A percentile compares a stretch with the other conserved stretches of the same genome.
Conservation (phyloP, 2,888 invertebrate genomes). For the Lydus trimaculatus region DNA sequence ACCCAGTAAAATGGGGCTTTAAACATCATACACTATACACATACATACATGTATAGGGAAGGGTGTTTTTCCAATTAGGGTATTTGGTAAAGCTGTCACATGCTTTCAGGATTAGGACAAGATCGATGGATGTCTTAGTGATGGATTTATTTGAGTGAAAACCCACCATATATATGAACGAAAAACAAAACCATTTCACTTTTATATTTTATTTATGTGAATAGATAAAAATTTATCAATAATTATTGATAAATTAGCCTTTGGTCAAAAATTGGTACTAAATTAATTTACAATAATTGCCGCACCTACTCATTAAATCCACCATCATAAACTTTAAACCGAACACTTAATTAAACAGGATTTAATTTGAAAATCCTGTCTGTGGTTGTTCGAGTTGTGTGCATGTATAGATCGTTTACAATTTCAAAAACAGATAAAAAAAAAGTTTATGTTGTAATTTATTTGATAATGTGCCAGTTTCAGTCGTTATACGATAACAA, state of each 20-base stretch:
- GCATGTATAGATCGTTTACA: neutral
- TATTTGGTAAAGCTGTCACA: conserved; percentile 3
- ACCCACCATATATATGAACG: neutral
- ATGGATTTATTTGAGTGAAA: conserved; percentile 1
- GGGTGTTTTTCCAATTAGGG: conserved; percentile 7
- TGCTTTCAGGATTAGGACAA: conserved; percentile 6
- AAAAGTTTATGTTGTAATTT: neutral
- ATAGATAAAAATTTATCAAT: neutral
- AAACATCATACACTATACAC: conserved; percentile 1
- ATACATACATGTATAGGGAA: neutral
- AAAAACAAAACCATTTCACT: neutral
- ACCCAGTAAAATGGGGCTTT: neutral
- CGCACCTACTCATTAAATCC: conserved; percentile 2
- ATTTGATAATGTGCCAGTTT: neutral
- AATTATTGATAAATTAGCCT: neutral
- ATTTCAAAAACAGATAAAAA: neutral
- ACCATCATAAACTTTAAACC: neutral
- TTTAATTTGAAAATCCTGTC: conserved; percentile 7
- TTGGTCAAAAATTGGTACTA: neutral
- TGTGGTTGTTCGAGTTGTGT: neutral
- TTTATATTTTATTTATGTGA: neutral
- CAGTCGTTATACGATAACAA: neutral
- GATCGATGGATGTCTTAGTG: conserved; percentile 1
- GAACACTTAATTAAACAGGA: conserved; percentile 5
- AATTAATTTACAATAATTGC: conserved; percentile 5